Conservation (phyloP, 2,797 vertebrate genomes). For the Erpetoichthys calabaricus region DNA sequence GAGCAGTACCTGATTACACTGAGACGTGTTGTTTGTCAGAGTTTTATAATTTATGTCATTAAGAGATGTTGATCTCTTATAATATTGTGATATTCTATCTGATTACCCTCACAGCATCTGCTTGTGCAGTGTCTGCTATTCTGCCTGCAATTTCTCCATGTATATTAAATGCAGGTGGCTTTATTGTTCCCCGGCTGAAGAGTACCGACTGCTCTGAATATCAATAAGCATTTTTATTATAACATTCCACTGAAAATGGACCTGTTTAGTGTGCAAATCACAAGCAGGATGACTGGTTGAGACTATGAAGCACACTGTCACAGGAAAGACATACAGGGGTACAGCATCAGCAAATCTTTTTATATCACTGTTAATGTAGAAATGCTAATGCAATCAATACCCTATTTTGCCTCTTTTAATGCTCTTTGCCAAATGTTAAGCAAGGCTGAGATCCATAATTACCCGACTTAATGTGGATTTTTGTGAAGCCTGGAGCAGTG, state of each 20-base stretch:
- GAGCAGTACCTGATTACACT: slow-evolving; percentile 41
- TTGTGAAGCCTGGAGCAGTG: too few species aligned
- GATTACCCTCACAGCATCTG: slow-evolving; percentile 65
- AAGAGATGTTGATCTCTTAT: slow-evolving; percentile 64
- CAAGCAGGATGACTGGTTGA: slow-evolving; percentile 43
- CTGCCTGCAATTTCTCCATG: slow-evolving; percentile 67
- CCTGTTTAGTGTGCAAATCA: slow-evolving; percentile 55
- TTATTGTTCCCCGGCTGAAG: slow-evolving; percentile 64
- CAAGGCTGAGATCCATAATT: too few species aligned
- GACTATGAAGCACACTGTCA: slow-evolving; percentile 56
- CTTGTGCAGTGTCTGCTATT: slow-evolving; percentile 69
- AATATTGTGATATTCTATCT: slow-evolving; percentile 78
- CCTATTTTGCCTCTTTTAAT: slow-evolving; percentile 24
- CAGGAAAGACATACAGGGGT: slow-evolving; percentile 49
- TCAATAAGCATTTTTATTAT: slow-evolving; percentile 79
- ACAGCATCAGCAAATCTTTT: slow-evolving; percentile 48
- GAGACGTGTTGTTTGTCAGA: slow-evolving; percentile 56
- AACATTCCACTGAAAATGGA: slow-evolving; percentile 57
- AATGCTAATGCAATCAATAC: slow-evolving; percentile 41
- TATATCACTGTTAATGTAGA: slow-evolving; percentile 48
- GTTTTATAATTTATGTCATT: slow-evolving; percentile 57
- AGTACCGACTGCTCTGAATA: slow-evolving; percentile 64
- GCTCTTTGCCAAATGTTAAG: too few species aligned
- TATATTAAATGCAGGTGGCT: slow-evolving; percentile 78
- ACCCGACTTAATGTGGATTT: too few species aligned